phyloP scores from a whole-genome alignment of 2,797 vertebrate species.

The Euthynnus affinis region DNA sequence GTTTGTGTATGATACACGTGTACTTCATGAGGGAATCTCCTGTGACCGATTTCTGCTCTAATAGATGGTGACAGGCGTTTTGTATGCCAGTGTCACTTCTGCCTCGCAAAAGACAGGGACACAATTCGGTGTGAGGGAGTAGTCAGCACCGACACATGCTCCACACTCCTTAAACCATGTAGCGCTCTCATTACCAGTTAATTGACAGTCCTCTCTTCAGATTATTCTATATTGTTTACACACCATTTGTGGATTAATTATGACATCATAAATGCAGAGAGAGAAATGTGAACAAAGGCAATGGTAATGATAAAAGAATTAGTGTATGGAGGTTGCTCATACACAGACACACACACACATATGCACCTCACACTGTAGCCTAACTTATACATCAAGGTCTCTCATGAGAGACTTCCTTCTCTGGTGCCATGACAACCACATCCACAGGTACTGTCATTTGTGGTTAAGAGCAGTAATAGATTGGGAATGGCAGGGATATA shows the following conservation, averaged over 20 bases:
- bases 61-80: constrained; percentile 73
- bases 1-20: constrained; percentile 35
- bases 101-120: constrained; percentile 47
- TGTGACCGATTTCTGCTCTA: constrained; percentile 63
- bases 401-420: constrained; percentile 23
- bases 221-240: constrained; percentile 39
- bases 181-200: constrained; percentile 42
- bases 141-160: constrained; percentile 60
- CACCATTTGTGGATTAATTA: constrained; percentile 37
- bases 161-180: constrained; percentile 49
- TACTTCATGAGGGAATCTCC: constrained; percentile 41
- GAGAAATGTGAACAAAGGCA: background rate
- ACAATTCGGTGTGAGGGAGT: constrained; percentile 48
- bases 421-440: constrained; percentile 69
- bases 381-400: constrained; percentile 54
- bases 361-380: constrained; percentile 6
- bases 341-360: too few species aligned
- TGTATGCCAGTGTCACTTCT: constrained; percentile 59
- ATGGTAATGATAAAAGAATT: background rate
- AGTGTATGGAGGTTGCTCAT: background rate
- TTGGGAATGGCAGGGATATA: background rate
- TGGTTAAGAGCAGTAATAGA: constrained; percentile 32
- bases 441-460: constrained; percentile 40
- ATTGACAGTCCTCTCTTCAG: constrained; percentile 50
- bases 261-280: constrained; percentile 6